These are phyloP conservation scores for Drosophila persimilis DNA, from an alignment of 1,140 invertebrate species.

Conservation along the genomic window DNA sequence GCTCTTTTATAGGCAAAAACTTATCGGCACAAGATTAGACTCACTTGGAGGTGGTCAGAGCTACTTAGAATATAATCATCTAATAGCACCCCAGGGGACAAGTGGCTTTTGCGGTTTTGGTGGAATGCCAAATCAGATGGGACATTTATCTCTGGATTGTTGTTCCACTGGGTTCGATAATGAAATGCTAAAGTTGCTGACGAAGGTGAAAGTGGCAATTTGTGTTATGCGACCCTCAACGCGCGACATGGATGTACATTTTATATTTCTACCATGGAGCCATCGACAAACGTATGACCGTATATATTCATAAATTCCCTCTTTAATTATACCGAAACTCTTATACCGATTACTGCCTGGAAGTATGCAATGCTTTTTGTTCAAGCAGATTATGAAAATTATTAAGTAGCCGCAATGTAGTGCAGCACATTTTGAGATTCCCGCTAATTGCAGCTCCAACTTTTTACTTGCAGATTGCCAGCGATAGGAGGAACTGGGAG, in stretches of 20 bases:
- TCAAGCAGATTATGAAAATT: neutral
- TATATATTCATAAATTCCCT: neutral
- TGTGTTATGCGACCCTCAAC: no score
- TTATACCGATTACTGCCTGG: slow-evolving; percentile 27
- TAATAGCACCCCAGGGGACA: slow-evolving; percentile 13
- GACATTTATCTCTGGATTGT: slow-evolving; percentile 5
- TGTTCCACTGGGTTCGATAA: neutral
- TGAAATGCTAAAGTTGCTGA: no score
- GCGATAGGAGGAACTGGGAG: neutral
- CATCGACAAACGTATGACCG: no score
- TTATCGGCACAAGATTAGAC: slow-evolving; percentile 15
- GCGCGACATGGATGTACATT: no score
- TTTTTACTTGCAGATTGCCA: slow-evolving; percentile 38
- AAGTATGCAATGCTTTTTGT: slow-evolving; percentile 54
- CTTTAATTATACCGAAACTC: slow-evolving; percentile 6
- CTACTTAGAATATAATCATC: slow-evolving; percentile 15
- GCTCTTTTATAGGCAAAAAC: slow-evolving; percentile 41
- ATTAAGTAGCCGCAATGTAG: slow-evolving; percentile 39
- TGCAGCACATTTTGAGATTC: slow-evolving; percentile 12
- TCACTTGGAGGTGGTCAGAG: no score
- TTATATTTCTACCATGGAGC: no score
- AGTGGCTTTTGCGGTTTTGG: no score
- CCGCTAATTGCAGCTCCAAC: slow-evolving; percentile 2
- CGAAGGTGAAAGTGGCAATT: no score
- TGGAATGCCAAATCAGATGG: neutral